Evolutionary conservation across 64 coral and sea anemone species (phyloP).

Genomic region (Hydrozoanthus tunicans): DNA sequence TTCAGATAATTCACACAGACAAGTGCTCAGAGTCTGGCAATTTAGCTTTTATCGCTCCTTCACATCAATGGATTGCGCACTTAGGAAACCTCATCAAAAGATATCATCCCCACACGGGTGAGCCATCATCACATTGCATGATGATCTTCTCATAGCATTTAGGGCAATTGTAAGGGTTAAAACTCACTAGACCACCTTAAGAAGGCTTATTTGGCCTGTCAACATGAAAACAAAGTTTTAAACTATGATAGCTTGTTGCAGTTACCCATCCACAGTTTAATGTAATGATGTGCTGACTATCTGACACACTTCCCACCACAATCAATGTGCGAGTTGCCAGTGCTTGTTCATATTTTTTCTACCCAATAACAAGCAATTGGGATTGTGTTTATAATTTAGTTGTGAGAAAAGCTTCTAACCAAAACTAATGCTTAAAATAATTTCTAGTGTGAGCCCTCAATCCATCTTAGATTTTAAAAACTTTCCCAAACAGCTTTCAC

Average conservation of each 20-base stretch:
- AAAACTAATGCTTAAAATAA: no score
- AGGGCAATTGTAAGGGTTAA: constrained; percentile 59
- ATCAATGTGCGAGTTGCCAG: no score
- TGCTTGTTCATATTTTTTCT: no score
- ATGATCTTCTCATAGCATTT: constrained; percentile 60
- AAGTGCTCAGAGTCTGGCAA: constrained; percentile 49
- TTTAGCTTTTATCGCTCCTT: constrained; percentile 50
- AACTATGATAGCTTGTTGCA: constrained; percentile 32
- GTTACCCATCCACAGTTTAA: not conserved
- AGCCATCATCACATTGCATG: constrained; percentile 44
- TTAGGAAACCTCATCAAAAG: constrained; percentile 59
- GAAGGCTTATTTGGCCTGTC: constrained; percentile 59
- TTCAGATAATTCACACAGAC: constrained; percentile 56
- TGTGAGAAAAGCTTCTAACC: no score
- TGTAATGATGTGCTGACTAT: not conserved
- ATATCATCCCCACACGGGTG: constrained; percentile 10
- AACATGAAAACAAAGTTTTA: constrained; percentile 61
- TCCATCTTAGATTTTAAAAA: no score
- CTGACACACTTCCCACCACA: not conserved
- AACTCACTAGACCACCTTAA: constrained; percentile 49
- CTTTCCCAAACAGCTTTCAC: no score
- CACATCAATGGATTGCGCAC: constrained; percentile 62
- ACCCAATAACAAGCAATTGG: no score
- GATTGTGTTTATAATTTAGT: no score
- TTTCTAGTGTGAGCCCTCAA: no score